Percentiles rank a stretch among this genome's conserved stretches.
These are phyloP conservation scores for Trididemnum nubilum DNA, from an alignment of 23 tunicate species.

Conservation along the genomic window DNA sequence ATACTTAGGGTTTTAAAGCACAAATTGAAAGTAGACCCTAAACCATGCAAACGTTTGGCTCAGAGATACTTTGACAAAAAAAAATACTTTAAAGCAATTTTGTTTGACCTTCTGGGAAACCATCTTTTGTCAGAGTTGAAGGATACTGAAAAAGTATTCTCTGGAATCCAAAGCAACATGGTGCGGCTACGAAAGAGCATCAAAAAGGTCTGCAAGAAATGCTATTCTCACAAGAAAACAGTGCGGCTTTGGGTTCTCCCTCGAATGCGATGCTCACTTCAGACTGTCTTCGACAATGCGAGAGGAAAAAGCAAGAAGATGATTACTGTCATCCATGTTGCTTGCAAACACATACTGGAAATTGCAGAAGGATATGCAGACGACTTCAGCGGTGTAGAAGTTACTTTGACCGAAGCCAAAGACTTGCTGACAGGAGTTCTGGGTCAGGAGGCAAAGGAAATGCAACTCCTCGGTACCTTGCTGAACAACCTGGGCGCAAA, in stretches of 20 bases:
- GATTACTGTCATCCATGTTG: neutral
- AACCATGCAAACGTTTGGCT: neutral
- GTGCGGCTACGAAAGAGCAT: neutral
- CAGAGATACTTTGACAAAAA: neutral
- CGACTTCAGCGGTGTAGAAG: neutral
- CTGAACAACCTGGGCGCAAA: slow-evolving; percentile 8
- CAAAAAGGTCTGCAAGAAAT: neutral
- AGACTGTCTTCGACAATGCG: neutral
- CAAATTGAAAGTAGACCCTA: neutral
- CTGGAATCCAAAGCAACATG: neutral
- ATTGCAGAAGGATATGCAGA: neutral
- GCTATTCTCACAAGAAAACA: neutral
- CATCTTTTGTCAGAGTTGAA: neutral
- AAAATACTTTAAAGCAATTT: neutral
- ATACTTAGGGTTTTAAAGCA: neutral
- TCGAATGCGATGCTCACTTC: neutral
- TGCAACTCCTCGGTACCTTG: neutral
- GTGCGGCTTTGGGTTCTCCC: neutral
- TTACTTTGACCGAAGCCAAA: neutral
- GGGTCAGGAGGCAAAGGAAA: neutral
- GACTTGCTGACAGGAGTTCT: neutral
- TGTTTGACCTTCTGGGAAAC: neutral
- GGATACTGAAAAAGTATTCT: neutral
- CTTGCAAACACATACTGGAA: neutral
- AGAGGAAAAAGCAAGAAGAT: neutral